Conservation (phyloP, 2,888 invertebrate genomes). For the Lithosia quadra region DNA sequence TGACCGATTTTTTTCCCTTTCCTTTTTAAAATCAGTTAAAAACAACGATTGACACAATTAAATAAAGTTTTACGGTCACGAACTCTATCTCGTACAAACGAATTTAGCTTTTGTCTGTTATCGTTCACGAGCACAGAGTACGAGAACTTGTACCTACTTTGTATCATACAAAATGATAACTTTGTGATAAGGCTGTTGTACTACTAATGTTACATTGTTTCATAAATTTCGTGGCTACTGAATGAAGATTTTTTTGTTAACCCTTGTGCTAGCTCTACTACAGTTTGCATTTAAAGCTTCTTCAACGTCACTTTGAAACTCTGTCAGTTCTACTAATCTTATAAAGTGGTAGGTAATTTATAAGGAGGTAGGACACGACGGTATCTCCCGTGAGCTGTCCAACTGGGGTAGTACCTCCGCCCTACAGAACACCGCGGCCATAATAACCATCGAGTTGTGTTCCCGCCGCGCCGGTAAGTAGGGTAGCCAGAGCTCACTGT, state of each 20-base stretch:
- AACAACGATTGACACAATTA: background rate
- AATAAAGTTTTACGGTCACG: conserved; percentile 9
- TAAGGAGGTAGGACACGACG: too few relatives aligned
- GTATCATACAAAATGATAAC: conserved; percentile 18
- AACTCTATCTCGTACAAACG: conserved; percentile 23
- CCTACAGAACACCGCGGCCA: too few relatives aligned
- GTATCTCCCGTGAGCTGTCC: too few relatives aligned
- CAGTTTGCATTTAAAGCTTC: background rate
- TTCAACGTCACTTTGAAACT: background rate
- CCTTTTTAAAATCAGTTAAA: background rate
- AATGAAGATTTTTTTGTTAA: background rate
- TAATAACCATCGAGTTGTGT: too few relatives aligned
- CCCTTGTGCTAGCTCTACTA: background rate
- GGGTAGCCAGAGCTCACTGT: too few relatives aligned
- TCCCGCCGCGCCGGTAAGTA: too few relatives aligned
- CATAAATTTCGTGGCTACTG: background rate
- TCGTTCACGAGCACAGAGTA: conserved; percentile 19
- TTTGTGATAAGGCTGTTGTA: conserved; percentile 14
- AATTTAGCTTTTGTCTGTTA: conserved; percentile 27
- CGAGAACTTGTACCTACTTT: conserved; percentile 15
- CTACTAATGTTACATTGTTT: conserved; percentile 11
- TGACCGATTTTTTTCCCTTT: too few relatives aligned
- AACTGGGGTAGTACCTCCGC: too few relatives aligned
- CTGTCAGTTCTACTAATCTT: background rate
- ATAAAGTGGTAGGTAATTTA: background rate